A percentile compares a stretch with the other conserved stretches of the same genome.
Evolutionary conservation across 2,888 invertebrate genomes (phyloP).

Genomic region (Selenia dentaria): DNA sequence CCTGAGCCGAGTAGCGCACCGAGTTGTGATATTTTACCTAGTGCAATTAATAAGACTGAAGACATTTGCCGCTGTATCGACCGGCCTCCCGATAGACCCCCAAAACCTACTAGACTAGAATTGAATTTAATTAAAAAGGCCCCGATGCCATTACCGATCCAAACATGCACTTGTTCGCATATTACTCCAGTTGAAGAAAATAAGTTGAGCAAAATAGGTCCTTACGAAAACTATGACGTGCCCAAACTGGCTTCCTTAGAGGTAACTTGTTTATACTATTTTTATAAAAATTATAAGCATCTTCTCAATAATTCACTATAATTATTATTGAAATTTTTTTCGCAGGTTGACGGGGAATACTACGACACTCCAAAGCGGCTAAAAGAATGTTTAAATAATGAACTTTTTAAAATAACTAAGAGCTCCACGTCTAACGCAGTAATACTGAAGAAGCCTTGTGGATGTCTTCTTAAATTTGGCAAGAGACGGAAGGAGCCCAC

Average conservation of each 20-base stretch:
- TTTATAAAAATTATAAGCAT: too few relatives aligned
- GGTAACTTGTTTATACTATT: slow-evolving; percentile 68
- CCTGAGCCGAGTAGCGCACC: slow-evolving; percentile 23
- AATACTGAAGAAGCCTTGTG: slow-evolving; percentile 88
- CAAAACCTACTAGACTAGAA: slow-evolving; percentile 74
- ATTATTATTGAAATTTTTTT: too few relatives aligned
- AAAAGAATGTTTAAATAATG: slow-evolving; percentile 86
- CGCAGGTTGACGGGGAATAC: slow-evolving; percentile 81
- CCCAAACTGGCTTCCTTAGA: slow-evolving; percentile 85
- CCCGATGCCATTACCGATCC: slow-evolving; percentile 49
- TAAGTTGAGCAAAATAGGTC: slow-evolving; percentile 67
- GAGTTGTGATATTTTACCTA: slow-evolving; percentile 32
- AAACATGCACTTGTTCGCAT: slow-evolving; percentile 49
- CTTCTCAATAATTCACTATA: too few relatives aligned
- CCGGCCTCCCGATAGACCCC: slow-evolving; percentile 85
- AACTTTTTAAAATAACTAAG: slow-evolving; percentile 72
- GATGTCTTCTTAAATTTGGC: slow-evolving; percentile 86
- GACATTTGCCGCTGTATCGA: slow-evolving; percentile 50
- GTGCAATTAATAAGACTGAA: slow-evolving; percentile 46
- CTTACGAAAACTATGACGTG: slow-evolving; percentile 92
- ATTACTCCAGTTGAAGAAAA: slow-evolving; percentile 43
- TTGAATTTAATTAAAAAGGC: slow-evolving; percentile 61
- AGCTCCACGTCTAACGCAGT: slow-evolving; percentile 82
- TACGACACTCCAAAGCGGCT: slow-evolving; percentile 91
- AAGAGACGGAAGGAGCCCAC: slow-evolving; percentile 60